phyloP scores from a whole-genome alignment of 2,797 vertebrate species.

The Manis crassicaudata region DNA sequence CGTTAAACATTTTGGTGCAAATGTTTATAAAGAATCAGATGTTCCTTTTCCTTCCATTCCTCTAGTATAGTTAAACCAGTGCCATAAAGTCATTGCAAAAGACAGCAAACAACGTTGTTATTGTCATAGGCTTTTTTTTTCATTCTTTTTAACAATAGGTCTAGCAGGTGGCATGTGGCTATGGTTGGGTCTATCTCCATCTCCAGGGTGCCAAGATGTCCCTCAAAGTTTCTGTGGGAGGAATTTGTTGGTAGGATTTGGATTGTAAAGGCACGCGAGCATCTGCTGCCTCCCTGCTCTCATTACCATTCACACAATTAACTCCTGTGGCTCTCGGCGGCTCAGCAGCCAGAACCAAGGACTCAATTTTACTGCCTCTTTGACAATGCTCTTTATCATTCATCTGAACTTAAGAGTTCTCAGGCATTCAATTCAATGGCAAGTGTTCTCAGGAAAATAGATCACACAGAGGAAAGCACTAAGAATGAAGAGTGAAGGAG shows the following conservation, averaged over 20 bases:
- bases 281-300: slow-evolving; percentile 94
- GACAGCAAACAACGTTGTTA: slow-evolving; percentile 91
- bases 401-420: slow-evolving; percentile 75
- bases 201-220: slow-evolving; percentile 88
- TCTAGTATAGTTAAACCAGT: slow-evolving; percentile 77
- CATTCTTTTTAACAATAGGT: slow-evolving; percentile 89
- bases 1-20: slow-evolving; percentile 77
- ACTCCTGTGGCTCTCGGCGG: slow-evolving; percentile 85
- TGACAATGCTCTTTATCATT: slow-evolving; percentile 85
- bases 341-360: slow-evolving; percentile 82
- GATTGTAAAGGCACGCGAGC: slow-evolving; percentile 98
- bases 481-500: slow-evolving; percentile 61
- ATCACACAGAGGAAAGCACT: background rate
- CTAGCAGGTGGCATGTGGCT: slow-evolving; percentile 94
- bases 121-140: slow-evolving; percentile 88
- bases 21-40: slow-evolving; percentile 85
- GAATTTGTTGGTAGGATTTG: slow-evolving; percentile 89
- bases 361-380: slow-evolving; percentile 83
- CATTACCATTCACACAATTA: slow-evolving; percentile 94
- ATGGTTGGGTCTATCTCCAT: slow-evolving; percentile 84
- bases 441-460: slow-evolving; percentile 68
- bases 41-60: slow-evolving; percentile 70
- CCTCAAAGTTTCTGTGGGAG: slow-evolving; percentile 88
- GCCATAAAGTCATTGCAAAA: slow-evolving; percentile 89
- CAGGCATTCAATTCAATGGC: slow-evolving; percentile 53